These are phyloP conservation scores for Arizona elegans DNA, from an alignment of 2,113 vertebrate species.

Conservation along the genomic window DNA sequence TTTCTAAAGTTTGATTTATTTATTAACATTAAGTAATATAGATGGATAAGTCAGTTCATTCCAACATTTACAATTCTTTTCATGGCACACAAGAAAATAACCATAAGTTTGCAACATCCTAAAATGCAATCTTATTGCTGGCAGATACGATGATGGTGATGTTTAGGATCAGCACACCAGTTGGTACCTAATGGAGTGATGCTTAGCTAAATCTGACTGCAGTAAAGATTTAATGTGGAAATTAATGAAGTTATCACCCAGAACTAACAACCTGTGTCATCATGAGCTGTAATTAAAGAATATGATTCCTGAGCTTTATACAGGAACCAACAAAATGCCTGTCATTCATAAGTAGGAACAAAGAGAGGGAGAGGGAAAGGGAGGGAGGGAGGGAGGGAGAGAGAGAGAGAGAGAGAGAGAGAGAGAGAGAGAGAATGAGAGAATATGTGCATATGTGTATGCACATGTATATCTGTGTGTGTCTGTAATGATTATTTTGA, in stretches of 20 bases:
- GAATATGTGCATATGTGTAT: neutral
- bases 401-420: too few species aligned
- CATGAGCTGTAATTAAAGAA: constrained; percentile 71
- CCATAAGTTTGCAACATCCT: neutral
- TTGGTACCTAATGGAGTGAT: constrained; percentile 66
- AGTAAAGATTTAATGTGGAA: constrained; percentile 63
- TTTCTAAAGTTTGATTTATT: neutral
- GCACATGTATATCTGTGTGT: neutral
- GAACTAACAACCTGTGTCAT: constrained; percentile 68
- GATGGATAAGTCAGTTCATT: neutral
- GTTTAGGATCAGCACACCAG: constrained; percentile 17
- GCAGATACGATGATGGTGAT: neutral
- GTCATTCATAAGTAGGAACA: neutral
- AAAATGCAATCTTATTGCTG: neutral
- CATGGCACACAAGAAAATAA: neutral
- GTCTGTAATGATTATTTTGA: neutral
- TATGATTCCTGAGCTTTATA: constrained; percentile 64
- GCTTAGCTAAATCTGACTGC: constrained; percentile 69
- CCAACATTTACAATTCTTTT: neutral
- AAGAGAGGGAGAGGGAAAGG: too few species aligned
- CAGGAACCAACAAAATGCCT: constrained; percentile 47
- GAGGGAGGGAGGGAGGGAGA: too few species aligned
- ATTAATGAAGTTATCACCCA: constrained; percentile 75
- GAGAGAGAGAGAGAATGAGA: too few species aligned
- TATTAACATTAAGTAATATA: neutral